Evolutionary conservation across 2,113 vertebrate genomes (phyloP), one percentile per base, ranked within the genome.

Genomic region (Peromyscus maniculatus): DNA sequence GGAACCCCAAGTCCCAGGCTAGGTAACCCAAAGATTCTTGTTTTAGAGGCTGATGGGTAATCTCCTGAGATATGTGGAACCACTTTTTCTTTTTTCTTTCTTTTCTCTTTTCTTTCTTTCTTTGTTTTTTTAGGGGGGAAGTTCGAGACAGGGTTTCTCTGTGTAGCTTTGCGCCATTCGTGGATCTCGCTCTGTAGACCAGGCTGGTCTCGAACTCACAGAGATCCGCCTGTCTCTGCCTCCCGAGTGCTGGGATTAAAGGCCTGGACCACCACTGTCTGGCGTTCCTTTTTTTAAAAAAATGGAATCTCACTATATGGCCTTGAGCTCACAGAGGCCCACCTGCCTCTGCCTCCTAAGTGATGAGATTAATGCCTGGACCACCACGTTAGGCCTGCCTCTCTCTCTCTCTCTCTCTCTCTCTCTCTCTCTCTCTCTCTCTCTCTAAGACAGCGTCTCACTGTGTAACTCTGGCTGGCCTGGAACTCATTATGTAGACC

Each of bases 41-140:
- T 75, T 92, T 96, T 89, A 93, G 78, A 94, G 49, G 49, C 67
- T 74, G 22, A 36, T 72, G 46, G 52, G 89, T 92, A 59, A 8
- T 95, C 92, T 93, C 89, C 75, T 71, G 67, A 15, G 79, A 62
- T 28, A 31, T 28, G 26, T 17, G 24, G 79, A 80, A 93, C 12
- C 67, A 43, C 78, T 52, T 82, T 97, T 88, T 46, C 36, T n/a
- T 16, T 69, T 69, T 67, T 66, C 24, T 26, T 26, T 46, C 43
- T 77, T 36, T 74, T 75, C 39, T 55, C 16, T 55, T 33, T 80
- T 57, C 19, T 36, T 55, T 49, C 46, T 77, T n/a, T 74, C 12
- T 77, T 43, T 52, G 16, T 78, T 28, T 52, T 33, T 24, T 11
- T 4, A 4, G 4, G 46, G 46, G 4, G 46, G 26, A 1, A 1